Evolutionary conservation across 2,888 invertebrate genomes (phyloP).

Genomic region (Tortricodes alternella): DNA sequence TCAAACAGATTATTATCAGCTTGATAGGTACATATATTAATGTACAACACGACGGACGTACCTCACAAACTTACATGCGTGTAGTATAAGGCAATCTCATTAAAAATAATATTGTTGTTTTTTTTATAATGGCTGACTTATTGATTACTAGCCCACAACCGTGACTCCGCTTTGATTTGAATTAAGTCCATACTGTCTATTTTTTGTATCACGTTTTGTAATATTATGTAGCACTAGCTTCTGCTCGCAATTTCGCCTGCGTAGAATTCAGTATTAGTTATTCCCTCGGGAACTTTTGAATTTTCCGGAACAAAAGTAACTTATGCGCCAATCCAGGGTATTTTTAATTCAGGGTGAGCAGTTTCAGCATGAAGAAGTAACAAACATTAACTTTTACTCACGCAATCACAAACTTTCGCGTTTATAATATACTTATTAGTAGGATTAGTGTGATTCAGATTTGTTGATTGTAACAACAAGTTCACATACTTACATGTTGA

Average conservation of each 20-base stretch:
- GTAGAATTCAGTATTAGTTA: too few species aligned
- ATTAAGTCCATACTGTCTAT: neutral
- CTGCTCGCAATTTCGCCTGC: too few species aligned
- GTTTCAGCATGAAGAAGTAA: too few species aligned
- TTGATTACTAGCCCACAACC: constrained; percentile 5
- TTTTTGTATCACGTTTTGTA: neutral
- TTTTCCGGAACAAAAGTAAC: too few species aligned
- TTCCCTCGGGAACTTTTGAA: too few species aligned
- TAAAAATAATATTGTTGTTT: constrained; percentile 27
- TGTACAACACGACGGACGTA: constrained; percentile 3
- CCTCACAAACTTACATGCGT: constrained; percentile 20
- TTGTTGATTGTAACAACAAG: neutral
- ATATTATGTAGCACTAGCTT: neutral
- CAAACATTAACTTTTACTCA: too few species aligned
- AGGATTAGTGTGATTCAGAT: neutral
- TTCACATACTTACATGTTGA: neutral
- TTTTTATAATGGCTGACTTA: constrained; percentile 23
- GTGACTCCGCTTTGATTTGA: neutral
- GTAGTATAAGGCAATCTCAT: constrained; percentile 20
- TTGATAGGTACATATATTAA: constrained; percentile 27
- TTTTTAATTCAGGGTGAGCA: too few species aligned
- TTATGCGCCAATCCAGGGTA: too few species aligned
- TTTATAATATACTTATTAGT: neutral
- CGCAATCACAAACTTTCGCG: too few species aligned
- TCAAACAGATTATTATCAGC: constrained; percentile 32